A percentile compares a stretch with the other conserved stretches of the same genome.
These are phyloP conservation scores for Oscheius sp. DNA, from an alignment of 2,888 invertebrate species.

Conservation along the genomic window DNA sequence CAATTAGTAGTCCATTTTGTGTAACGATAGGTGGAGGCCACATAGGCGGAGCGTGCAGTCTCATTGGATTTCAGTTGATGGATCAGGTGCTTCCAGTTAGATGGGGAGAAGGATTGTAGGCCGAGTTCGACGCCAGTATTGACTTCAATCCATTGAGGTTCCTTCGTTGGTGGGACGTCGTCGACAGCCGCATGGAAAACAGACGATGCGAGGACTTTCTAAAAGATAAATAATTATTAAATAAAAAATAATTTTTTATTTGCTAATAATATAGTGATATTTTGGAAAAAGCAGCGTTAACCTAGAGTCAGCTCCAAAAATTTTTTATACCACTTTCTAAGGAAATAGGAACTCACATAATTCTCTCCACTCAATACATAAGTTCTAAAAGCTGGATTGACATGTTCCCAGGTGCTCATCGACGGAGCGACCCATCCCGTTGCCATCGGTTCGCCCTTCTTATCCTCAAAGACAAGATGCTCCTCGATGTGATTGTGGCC, in stretches of 20 bases:
- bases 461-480: neutral
- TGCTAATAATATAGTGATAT: too few species aligned
- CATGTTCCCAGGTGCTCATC: conserved; percentile 11
- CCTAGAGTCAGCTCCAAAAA: too few species aligned
- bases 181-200: conserved; percentile 7
- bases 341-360: neutral
- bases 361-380: neutral
- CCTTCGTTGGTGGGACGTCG: neutral
- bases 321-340: too few species aligned
- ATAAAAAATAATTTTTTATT: neutral
- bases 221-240: neutral
- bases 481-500: conserved; percentile 4
- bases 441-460: neutral
- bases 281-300: too few species aligned
- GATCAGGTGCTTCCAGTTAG: neutral
- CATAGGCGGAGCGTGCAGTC: neutral
- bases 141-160: neutral
- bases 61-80: neutral
- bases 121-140: neutral
- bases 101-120: neutral
- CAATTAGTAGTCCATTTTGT: neutral
- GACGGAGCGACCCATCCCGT: conserved; percentile 9
- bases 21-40: neutral
- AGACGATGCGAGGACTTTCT: conserved; percentile 1
- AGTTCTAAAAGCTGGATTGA: conserved; percentile 9